These are phyloP conservation scores for Rhinogobio ventralis DNA, from an alignment of 2,797 vertebrate species.

Conservation along the genomic window DNA sequence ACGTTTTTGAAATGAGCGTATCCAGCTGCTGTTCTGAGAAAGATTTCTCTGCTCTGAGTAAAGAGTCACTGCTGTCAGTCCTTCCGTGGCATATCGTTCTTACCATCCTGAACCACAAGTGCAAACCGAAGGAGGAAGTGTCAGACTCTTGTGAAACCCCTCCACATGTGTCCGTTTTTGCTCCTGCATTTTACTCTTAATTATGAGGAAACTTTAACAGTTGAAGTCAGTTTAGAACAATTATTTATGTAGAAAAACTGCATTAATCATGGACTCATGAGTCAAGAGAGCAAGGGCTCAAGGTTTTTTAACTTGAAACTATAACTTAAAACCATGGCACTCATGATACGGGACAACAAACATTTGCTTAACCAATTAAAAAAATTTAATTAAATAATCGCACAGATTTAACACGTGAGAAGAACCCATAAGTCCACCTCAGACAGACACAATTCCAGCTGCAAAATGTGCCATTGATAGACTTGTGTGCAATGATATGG, in stretches of 20 bases:
- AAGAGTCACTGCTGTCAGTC: slow-evolving; percentile 8
- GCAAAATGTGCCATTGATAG: not conserved
- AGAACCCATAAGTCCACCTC: not conserved
- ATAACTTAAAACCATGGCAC: too few relatives aligned
- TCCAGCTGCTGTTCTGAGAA: not conserved
- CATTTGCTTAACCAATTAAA: not conserved
- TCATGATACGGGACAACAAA: not conserved
- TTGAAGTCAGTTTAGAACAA: not conserved
- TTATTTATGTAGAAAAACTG: not conserved
- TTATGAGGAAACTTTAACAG: slow-evolving; percentile 4
- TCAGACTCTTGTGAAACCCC: slow-evolving; percentile 69
- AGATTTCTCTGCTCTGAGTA: not conserved
- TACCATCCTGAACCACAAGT: slow-evolving; percentile 46
- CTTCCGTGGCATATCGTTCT: slow-evolving; percentile 40
- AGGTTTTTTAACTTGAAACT: not conserved
- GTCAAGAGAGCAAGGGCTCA: not conserved
- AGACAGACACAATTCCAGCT: not conserved
- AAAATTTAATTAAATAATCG: not conserved
- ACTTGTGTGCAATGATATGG: not conserved
- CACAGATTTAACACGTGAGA: not conserved
- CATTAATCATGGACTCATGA: not conserved
- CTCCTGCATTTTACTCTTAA: slow-evolving; percentile 40
- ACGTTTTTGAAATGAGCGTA: not conserved
- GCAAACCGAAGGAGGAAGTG: slow-evolving; percentile 61
- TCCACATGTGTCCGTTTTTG: slow-evolving; percentile 47